Base-by-base conservation (phyloP, 2,888 invertebrate genomes). In the Adelognathus sp. region DNA sequence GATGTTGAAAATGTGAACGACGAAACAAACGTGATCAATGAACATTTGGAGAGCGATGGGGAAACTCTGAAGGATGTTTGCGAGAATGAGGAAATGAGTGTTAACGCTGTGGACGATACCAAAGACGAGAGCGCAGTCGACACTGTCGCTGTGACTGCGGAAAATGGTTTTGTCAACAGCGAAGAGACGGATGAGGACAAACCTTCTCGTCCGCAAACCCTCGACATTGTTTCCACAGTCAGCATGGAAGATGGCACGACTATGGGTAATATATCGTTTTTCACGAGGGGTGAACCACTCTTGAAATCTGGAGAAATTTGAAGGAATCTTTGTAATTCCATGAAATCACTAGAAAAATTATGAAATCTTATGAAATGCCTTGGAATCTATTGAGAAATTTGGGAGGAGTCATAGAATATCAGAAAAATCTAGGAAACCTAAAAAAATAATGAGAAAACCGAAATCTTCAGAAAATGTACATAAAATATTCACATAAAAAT, bases 171-270 rank as follows among this genome's bases (percentile, higher is more conserved):
- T n/a, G 80, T 71, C 52, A 79, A 84, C 41, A 81, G 82, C 70
- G 21, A 77, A 11, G 83, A 85, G 31, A 63, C 78, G 7, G 75
- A 54, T 6, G 79, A 76, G 4, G 88, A 88, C 6, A 86, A 88
- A 70, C 89, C 89, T 1, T 29, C 81, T 0, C 86, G 91, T 50
- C 91, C 91, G 4, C 90, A 90, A 81, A 90, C 90, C 27, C 83
- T 91, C 29, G 86, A 91, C 67, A 89, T 91, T 67, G 85, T 88
- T 72, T 84, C 88, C 4, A 77, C 88, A 6, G 85, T 88, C 27
- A 83, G 82, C 72, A 84, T 86, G 84, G 76, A 82, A 3, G 86
- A 86, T 41, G 80, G 81, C 58, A 71, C 82, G 52, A 78, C 81
- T 16, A 75, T 80, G 81, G 88, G 88, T 88, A 83, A 58, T 41